These are phyloP conservation scores for Seira musarum DNA, from an alignment of 2,888 invertebrate genomes.

Conservation along the genomic window DNA sequence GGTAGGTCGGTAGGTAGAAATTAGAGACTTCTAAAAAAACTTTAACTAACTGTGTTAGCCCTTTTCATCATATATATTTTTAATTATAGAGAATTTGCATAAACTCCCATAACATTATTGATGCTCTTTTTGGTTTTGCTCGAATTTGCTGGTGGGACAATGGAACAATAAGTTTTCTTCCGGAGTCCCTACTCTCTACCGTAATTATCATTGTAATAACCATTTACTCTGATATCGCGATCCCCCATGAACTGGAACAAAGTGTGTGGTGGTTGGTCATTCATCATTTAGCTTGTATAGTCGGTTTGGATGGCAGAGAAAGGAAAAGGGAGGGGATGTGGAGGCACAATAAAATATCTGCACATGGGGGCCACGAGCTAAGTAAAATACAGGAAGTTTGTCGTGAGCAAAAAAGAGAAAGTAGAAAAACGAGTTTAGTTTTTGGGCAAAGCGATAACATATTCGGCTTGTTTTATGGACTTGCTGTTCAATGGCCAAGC, in stretches of 20 bases:
- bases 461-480: no score
- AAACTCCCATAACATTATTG: no score
- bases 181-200: conserved; percentile 16
- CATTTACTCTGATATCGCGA: conserved; percentile 40
- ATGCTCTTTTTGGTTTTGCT: no score
- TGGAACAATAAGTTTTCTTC: conserved; percentile 21
- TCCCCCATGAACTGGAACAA: conserved; percentile 46
- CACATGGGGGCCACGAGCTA: not conserved
- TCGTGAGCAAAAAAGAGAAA: conserved; percentile 28
- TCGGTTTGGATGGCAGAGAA: not conserved
- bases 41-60: no score
- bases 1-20: no score
- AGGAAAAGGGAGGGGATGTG: conserved; percentile 24
- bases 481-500: no score
- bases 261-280: conserved; percentile 26
- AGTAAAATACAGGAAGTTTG: conserved; percentile 31
- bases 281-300: conserved; percentile 46
- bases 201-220: conserved; percentile 48
- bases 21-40: no score
- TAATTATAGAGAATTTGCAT: no score
- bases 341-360: no score
- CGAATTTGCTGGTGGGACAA: conserved; percentile 23
- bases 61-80: no score
- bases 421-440: not conserved
- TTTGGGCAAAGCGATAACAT: no score